Base-by-base conservation (phyloP, 2,113 vertebrate genomes). In the Saccopteryx leptura region DNA sequence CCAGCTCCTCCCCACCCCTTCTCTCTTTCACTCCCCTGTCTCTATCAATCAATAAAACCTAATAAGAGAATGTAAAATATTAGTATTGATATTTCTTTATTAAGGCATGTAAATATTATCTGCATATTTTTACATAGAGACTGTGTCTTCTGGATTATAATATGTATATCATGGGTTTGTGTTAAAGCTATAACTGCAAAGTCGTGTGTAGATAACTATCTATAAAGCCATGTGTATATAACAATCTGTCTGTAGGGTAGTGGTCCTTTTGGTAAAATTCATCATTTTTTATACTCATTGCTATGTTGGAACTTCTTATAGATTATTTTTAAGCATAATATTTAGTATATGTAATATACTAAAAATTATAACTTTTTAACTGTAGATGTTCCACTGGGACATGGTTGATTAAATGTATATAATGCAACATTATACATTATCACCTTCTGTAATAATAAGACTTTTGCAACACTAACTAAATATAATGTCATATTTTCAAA, bases 181-280 rank as follows among this genome's bases (percentile, higher is more conserved):
- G 52, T 84, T 86, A 82, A 56, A 65, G 60, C 26, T 88, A 4
- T 85, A 75, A 88, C 31, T 31, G 0, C 52, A 39, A 58, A 71
- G 52, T 5, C n/a, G 65, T 39, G 1, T 82, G 9, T 80, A 72
- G 26, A 23, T 61, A 91, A 88, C 11, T 52, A 31, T 93, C 23
- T 31, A 39, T 39, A 39, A 58, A 71, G 52, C 7, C n/a, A 69
- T 39, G 1, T 82, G 9, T 80, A 72, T 21, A 23, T 61, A 91
- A 88, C 11, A 58, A 31, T 93, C 23, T 31, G 17, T 60, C 26
- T 94, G 5, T 39, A n/a, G 48, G 28, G 9, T 81, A 76, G 7
- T 61, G 52, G 54, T 76, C 60, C 48, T 82, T 95, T 96, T 84
- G 50, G 31, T 88, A 74, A 94, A 88, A 78, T 63, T 39, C 24